Evolutionary conservation across 2,888 invertebrate species (phyloP).

Genomic region (Drosophila atripex): DNA sequence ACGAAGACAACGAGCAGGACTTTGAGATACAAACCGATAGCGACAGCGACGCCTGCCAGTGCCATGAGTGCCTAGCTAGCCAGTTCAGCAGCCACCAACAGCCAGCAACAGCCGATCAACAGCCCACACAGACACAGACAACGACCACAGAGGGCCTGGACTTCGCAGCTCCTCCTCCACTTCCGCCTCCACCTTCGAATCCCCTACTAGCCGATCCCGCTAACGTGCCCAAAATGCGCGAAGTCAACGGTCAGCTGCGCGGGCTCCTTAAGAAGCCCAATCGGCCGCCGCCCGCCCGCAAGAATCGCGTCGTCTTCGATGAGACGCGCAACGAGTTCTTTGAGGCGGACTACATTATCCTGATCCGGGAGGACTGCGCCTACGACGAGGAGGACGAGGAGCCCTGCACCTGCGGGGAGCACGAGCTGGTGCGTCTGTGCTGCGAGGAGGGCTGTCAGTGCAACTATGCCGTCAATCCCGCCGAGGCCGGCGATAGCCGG

Average conservation of each 20-base stretch:
- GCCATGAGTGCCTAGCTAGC: slow-evolving; percentile 62
- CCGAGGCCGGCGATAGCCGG: slow-evolving; percentile 61
- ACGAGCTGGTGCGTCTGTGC: slow-evolving; percentile 87
- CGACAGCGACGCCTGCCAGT: slow-evolving; percentile 48
- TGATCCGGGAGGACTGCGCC: slow-evolving; percentile 94
- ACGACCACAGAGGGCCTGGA: slow-evolving; percentile 1
- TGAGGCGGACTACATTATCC: slow-evolving; percentile 95
- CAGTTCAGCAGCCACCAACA: slow-evolving; percentile 15
- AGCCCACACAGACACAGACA: slow-evolving; percentile 9
- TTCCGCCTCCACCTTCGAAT: slow-evolving; percentile 14
- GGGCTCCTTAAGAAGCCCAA: slow-evolving; percentile 90
- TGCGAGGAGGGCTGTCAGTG: slow-evolving; percentile 89
- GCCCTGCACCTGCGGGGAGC: slow-evolving; percentile 90
- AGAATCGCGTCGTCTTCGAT: slow-evolving; percentile 93
- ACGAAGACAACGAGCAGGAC: slow-evolving; percentile 21
- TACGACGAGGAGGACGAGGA: slow-evolving; percentile 91
- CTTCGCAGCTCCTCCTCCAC: slow-evolving; percentile 38
- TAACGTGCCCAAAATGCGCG: slow-evolving; percentile 81
- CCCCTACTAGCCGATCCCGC: slow-evolving; percentile 4
- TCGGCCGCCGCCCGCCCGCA: slow-evolving; percentile 87
- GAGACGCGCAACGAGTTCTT: slow-evolving; percentile 95
- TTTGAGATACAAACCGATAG: slow-evolving; percentile 19
- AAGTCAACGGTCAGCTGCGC: slow-evolving; percentile 83
- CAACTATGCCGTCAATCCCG: slow-evolving; percentile 83
- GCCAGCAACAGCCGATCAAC: slow-evolving; percentile 14